Base-by-base conservation (phyloP, 2,888 invertebrate genomes). In the Chymomyza procnemis region DNA sequence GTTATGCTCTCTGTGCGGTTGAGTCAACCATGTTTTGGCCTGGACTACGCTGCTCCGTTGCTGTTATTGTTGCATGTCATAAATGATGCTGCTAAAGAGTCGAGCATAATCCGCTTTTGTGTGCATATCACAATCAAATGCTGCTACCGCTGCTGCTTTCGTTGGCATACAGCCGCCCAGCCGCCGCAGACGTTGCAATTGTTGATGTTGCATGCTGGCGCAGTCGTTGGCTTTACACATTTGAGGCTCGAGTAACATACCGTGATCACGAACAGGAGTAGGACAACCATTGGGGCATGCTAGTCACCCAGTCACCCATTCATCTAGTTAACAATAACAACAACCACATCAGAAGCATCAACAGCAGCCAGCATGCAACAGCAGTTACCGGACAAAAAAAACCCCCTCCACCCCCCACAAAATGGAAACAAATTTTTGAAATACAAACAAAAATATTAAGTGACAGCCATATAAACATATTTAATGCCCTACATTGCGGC, bases 31-130 rank as follows among this genome's bases (percentile, higher is more conserved):
- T 54, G 54, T 54, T 54, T 54, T 54, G 54, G 55, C 61, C 58
- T 34, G 52, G 46, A 58, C 58, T n/a, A 63, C 59, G 73, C 60
- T 61, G 54, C 58, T 54, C 21, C 66, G 77, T 19, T 50, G 50
- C 54, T 61, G 64, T 62, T 73, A 69, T 73, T 68, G 74, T 85
- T 79, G 79, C 71, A 80, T 79, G 87, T 77, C 81, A 82, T 82
- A 86, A 82, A 82, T 84, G 85, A 75, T 86, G 75, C 75, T 79
- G 87, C 82, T 75, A 82, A 85, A 78, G 81, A 82, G 75, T 77
- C 79, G 73, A 79, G 74, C 77, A 80, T 88, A 86, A 87, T 88
- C 87, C 83, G 85, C 88, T 86, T 84, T 85, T 86, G 80, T 85
- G 80, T 77, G 78, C 79, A 85, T 81, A 79, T 85, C 86, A 81